A percentile compares a stretch with the other conserved stretches of the same genome.
These are phyloP conservation scores for Cheilosia impressa DNA, from an alignment of 2,888 invertebrate genomes.

Conservation along the genomic window DNA sequence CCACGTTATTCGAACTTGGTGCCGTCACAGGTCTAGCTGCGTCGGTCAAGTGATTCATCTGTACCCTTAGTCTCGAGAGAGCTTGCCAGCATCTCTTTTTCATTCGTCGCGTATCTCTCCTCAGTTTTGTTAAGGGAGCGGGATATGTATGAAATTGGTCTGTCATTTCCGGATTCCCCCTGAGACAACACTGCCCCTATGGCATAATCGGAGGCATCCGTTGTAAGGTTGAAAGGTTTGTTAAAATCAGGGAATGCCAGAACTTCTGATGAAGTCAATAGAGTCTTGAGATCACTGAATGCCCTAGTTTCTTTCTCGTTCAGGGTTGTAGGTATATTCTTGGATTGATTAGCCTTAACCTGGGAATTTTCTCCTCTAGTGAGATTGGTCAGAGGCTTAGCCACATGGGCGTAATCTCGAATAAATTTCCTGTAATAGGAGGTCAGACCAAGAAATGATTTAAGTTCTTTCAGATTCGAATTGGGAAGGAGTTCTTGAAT, in stretches of 20 bases:
- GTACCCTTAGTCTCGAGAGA: background rate
- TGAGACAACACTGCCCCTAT: conserved; percentile 4
- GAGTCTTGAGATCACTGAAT: conserved; percentile 67
- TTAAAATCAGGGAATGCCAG: conserved; percentile 43
- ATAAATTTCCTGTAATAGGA: conserved; percentile 71
- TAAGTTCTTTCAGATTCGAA: conserved; percentile 59
- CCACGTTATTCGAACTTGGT: background rate
- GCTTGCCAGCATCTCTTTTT: conserved; percentile 55
- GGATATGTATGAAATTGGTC: conserved; percentile 24
- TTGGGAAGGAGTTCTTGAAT: conserved; percentile 42
- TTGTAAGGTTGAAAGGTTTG: conserved; percentile 30
- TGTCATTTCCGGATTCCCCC: conserved; percentile 6
- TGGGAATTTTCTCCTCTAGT: conserved; percentile 68
- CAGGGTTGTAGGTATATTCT: conserved; percentile 48
- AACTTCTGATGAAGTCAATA: background rate
- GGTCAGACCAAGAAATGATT: conserved; percentile 58
- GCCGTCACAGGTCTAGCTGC: background rate
- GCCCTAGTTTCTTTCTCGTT: conserved; percentile 51
- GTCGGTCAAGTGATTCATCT: too few species aligned
- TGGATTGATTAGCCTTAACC: conserved; percentile 61
- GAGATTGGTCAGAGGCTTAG: conserved; percentile 63
- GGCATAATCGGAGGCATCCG: conserved; percentile 14
- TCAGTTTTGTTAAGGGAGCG: conserved; percentile 37
- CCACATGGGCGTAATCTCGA: conserved; percentile 56
- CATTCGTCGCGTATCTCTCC: conserved; percentile 61